phyloP scores from a whole-genome alignment of 2,113 vertebrate genomes.

The Connochaetes taurinus region DNA sequence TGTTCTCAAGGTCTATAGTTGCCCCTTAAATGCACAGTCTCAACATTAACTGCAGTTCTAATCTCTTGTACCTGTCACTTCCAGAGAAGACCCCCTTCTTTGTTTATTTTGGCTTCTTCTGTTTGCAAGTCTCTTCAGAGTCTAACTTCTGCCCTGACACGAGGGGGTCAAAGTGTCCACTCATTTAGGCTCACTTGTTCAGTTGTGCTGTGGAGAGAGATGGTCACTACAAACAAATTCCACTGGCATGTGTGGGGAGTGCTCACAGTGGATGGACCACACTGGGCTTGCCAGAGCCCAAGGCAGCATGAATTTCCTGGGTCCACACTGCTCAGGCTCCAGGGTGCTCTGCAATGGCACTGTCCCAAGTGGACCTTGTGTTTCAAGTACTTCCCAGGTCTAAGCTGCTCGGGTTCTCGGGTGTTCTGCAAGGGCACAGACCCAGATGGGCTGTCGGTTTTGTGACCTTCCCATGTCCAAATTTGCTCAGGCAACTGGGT shows the following conservation, averaged over 20 bases:
- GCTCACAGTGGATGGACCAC: not conserved
- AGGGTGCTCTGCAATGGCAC: not conserved
- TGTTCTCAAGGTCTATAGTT: not conserved
- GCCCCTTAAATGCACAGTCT: not conserved
- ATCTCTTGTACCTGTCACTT: not conserved
- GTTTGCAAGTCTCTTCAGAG: not conserved
- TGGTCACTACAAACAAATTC: not conserved
- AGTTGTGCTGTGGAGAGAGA: not conserved
- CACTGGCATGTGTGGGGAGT: not conserved
- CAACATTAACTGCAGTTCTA: not conserved
- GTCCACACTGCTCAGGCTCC: not conserved
- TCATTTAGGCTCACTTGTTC: not conserved
- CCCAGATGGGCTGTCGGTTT: not conserved
- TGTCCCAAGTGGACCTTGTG: not conserved
- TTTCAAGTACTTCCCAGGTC: not conserved
- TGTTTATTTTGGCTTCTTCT: not conserved
- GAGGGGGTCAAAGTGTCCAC: not conserved
- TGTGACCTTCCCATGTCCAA: not conserved
- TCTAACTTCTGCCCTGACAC: not conserved
- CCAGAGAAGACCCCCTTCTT: not conserved
- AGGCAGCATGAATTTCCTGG: not conserved
- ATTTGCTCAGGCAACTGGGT: not conserved
- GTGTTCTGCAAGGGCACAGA: not conserved
- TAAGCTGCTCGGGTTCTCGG: rapidly evolving
- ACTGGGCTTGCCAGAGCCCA: not conserved